Base-by-base conservation (phyloP, 2,113 vertebrate species). In the Cryptomyrus ogoouensis region DNA sequence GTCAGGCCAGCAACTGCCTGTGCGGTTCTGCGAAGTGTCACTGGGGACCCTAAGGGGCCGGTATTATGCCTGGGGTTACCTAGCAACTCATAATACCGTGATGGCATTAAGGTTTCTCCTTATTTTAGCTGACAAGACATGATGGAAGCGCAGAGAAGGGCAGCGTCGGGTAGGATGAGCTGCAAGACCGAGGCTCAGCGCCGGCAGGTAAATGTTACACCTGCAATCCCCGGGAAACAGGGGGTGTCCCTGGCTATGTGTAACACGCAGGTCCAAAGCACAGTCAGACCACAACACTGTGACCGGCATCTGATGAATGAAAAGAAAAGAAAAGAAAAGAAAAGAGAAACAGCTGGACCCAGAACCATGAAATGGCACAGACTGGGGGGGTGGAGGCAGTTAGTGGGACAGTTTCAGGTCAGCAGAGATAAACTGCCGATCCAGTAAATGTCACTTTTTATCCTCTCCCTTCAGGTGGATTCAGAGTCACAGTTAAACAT, bases 361-460 rank as follows among this genome's bases (percentile, higher is more conserved):
- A 58, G 24, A 74, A 9, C 35, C 24, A 58, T 85, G 83, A 80
- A 12, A 62, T 19, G 13, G 2, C 77, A 7, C 12, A 44, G 39
- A 46, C 27, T 21, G 83, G 31, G 77, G 19, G 35, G 27, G 35
- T 0, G 74, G 31, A 27, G 5, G 49, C 70, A 44, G 83, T 89
- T 84, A 44, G 39, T 62, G 35, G 44, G 42, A 53, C 47, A 58
- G 87, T 89, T 87, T 89, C 47, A 89, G 85, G 90, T 42, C 66
- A 83, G 62, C 87, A 83, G 50, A 35, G 44, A 42, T 21, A 46
- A 89, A 70, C 47, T 10, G 5, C 89, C 53, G 13, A 89, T 84
- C 80, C 49, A 91, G 31, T 46, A 84, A 74, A 56, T 91, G 83
- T 88, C 89, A 58, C 86, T 50, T 89, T 91, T 88, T 90, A 91